Evolutionary conservation across 2,888 invertebrate genomes (phyloP), one percentile per base, ranked within the genome.

Genomic region (Leucophenga maculata): DNA sequence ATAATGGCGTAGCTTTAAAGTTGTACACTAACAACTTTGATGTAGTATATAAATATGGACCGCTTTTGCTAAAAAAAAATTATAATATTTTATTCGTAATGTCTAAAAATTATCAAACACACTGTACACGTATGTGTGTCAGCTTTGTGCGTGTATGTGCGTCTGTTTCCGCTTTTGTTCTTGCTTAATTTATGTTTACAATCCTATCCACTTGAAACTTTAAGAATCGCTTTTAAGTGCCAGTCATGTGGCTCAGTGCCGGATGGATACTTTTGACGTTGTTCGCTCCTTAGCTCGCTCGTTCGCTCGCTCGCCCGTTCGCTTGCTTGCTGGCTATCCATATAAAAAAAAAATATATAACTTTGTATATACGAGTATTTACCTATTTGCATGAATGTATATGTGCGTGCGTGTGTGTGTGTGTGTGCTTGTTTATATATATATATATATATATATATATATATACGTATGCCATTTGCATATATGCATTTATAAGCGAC

Each of bases 121-220:
- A 50, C 50, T 50, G 50, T 50, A 50, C n/a, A 44, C 44, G 39
- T 39, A 44, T 60, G 39, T 60, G 20, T 60, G 60, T 60, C 60
- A 60, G 60, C 57, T n/a, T 31, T 31, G 11, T 20, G 26, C 55
- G 26, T 55, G 22, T 22, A 20, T 55, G 55, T 22, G 26, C 14
- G 13, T 50, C 13, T 50, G 50, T 50, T 64, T 64, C 62, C 62
- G 62, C 62, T 64, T 48, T 64, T 64, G 62, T 64, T 64, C 48
- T 48, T 46, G 16, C 62, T 64, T 64, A 64, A 64, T 64, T 64
- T 64, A 64, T 64, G 62, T 64, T 64, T 64, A 46, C 62, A 64
- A 48, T 46, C 62, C 62, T 46, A 44, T 64, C 48, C 62, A 48
- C 62, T 64, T 64, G 46, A 64, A 64, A 64, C 62, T 64, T 48